Evolutionary conservation across 2,888 invertebrate species (phyloP).

Genomic region (Anthophora plumipes): DNA sequence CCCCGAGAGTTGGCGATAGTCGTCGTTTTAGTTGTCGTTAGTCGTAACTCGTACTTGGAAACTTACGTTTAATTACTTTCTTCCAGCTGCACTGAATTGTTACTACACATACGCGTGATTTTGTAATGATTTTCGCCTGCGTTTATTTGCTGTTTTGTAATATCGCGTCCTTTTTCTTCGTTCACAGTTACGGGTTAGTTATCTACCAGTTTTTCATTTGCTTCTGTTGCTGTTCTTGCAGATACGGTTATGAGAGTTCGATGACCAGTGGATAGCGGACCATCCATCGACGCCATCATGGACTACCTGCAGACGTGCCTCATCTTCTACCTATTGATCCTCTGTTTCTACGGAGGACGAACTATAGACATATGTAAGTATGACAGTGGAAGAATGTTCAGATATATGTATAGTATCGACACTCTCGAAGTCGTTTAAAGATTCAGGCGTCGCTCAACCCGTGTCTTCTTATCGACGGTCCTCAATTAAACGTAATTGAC

Average conservation of each 20-base stretch:
- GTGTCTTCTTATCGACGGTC: background rate
- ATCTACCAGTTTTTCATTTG: constrained; percentile 36
- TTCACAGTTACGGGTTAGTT: background rate
- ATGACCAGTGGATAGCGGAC: constrained; percentile 81
- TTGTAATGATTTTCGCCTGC: constrained; percentile 4
- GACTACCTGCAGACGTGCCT: constrained; percentile 81
- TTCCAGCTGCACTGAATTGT: background rate
- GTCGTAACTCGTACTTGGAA: constrained; percentile 31
- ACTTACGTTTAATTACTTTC: constrained; percentile 62
- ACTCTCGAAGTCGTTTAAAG: background rate
- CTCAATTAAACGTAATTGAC: constrained; percentile 40
- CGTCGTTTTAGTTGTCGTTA: no score
- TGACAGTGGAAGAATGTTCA: background rate
- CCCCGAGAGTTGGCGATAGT: background rate
- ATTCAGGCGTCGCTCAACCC: background rate
- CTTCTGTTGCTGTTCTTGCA: constrained; percentile 65
- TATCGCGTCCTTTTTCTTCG: background rate
- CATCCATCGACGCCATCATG: constrained; percentile 77
- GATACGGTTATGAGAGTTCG: constrained; percentile 83
- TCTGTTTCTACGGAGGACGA: constrained; percentile 77
- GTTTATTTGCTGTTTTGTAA: background rate
- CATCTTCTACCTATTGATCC: constrained; percentile 78
- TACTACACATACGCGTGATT: background rate
- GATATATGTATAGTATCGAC: no score
- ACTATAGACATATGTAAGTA: constrained; percentile 84